Evolutionary conservation across 2,888 invertebrate genomes (phyloP).

Genomic region (Tipula helvola): DNA sequence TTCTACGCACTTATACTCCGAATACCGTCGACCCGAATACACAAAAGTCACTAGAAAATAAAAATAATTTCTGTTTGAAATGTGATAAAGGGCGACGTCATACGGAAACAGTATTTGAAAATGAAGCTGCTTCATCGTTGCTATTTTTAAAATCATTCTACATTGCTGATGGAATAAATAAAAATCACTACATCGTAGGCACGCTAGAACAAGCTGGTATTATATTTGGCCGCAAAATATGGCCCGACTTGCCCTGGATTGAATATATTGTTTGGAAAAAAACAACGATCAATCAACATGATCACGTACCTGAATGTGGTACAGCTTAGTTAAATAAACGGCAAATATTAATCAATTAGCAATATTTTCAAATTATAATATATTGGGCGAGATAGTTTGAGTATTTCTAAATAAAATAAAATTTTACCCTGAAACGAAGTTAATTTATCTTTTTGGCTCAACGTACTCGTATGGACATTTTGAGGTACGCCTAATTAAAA

Average conservation of each 20-base stretch:
- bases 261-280: background rate
- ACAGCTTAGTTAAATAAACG: too few species aligned
- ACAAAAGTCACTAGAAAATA: background rate
- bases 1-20: background rate
- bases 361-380: too few species aligned
- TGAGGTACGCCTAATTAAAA: too few species aligned
- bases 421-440: too few species aligned
- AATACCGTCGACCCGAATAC: background rate
- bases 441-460: too few species aligned
- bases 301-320: too few species aligned
- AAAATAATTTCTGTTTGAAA: background rate
- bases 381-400: too few species aligned
- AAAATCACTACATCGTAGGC: background rate
- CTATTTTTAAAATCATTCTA: background rate
- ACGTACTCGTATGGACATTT: too few species aligned
- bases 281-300: too few species aligned
- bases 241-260: background rate
- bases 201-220: background rate
- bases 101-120: background rate
- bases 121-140: background rate
- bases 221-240: background rate
- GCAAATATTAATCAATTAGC: too few species aligned
- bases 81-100: background rate
- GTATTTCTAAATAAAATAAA: too few species aligned
- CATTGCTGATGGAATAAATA: background rate